phyloP scores from a whole-genome alignment of 2,113 vertebrate species.

The Phoenicopterus ruber region DNA sequence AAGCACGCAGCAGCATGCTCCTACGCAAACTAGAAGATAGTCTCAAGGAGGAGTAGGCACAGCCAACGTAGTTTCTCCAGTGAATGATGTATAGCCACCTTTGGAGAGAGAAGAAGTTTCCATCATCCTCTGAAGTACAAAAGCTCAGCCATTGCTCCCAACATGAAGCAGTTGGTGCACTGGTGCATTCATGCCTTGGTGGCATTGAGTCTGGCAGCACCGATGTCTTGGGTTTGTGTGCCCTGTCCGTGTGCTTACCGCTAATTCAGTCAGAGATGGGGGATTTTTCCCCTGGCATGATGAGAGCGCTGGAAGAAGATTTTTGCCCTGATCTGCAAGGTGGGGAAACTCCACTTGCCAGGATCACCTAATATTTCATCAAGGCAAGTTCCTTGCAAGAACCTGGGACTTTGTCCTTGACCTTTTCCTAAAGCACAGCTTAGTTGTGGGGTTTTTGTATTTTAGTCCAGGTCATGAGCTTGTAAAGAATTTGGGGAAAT shows the following conservation, averaged over 20 bases:
- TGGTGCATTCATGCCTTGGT: neutral
- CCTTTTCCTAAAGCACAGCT: neutral
- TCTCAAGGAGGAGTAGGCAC: neutral
- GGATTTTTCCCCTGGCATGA: neutral
- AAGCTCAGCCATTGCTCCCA: neutral
- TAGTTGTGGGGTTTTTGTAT: neutral
- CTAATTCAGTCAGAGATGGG: neutral
- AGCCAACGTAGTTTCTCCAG: neutral
- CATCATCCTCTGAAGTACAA: neutral
- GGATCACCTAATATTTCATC: neutral
- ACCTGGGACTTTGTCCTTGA: neutral
- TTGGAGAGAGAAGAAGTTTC: neutral
- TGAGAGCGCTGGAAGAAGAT: neutral
- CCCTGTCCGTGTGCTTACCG: neutral
- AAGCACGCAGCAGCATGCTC: neutral
- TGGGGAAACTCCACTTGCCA: neutral
- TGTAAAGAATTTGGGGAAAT: neutral
- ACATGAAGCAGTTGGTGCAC: neutral
- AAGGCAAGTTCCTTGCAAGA: neutral
- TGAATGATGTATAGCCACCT: neutral
- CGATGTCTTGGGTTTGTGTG: neutral
- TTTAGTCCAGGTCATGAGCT: neutral
- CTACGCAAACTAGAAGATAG: neutral
- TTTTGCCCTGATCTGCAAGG: neutral
- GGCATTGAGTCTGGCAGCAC: neutral